Conservation (phyloP, 2,113 vertebrate genomes). For the Tychaedon coryphoeus region DNA sequence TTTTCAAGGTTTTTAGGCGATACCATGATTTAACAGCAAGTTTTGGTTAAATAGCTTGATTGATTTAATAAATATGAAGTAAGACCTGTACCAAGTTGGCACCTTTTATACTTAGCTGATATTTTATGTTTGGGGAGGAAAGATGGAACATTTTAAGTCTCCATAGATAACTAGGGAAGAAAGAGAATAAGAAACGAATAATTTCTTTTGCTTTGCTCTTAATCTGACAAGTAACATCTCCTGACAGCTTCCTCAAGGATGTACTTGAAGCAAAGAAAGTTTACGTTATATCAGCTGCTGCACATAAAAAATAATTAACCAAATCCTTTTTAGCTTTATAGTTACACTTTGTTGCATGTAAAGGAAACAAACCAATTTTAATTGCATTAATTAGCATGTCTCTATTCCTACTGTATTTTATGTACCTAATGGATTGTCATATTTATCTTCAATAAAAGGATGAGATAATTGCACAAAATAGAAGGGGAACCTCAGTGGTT, state of each 20-base stretch:
- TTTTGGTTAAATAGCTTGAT: not conserved
- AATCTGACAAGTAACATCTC: not conserved
- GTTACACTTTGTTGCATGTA: not conserved
- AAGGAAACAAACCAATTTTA: not conserved
- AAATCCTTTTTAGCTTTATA: not conserved
- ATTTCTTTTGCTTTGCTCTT: not conserved
- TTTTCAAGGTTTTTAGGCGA: not conserved
- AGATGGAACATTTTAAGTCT: not conserved
- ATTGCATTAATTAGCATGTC: not conserved
- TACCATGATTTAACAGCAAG: not conserved
- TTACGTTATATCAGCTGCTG: rapidly evolving
- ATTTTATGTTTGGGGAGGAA: not conserved
- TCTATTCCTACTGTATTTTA: not conserved
- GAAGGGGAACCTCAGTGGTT: not conserved
- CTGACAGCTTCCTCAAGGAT: not conserved
- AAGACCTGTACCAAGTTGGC: not conserved
- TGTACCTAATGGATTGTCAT: not conserved
- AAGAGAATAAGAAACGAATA: not conserved
- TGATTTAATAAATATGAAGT: not conserved
- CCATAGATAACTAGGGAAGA: not conserved
- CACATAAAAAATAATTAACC: not conserved
- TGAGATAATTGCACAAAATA: not conserved
- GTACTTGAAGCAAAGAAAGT: not conserved
- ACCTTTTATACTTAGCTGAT: not conserved
- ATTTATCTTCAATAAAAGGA: not conserved